These are phyloP conservation scores for Cremastobaeus sp. DNA, from an alignment of 2,888 invertebrate genomes.

Conservation along the genomic window DNA sequence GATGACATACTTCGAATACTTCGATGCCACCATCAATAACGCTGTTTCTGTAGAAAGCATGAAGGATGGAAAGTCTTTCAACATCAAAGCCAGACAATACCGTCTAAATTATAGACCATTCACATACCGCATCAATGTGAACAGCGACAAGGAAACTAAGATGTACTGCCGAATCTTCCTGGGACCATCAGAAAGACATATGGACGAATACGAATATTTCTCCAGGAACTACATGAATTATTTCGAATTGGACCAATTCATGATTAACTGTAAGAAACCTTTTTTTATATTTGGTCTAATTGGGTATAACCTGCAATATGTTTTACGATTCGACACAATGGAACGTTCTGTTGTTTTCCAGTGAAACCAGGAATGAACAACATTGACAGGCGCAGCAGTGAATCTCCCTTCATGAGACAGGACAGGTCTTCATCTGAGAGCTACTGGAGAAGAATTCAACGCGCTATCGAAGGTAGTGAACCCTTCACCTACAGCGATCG, in stretches of 20 bases:
- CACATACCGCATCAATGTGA: constrained; percentile 82
- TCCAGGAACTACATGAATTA: constrained; percentile 79
- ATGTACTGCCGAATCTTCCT: constrained; percentile 83
- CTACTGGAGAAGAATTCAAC: constrained; percentile 71
- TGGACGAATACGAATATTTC: constrained; percentile 80
- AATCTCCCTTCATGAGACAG: constrained; percentile 68
- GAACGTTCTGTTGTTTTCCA: too few relatives aligned
- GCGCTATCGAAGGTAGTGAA: constrained; percentile 71
- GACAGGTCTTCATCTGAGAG: constrained; percentile 67
- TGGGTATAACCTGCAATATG: too few relatives aligned
- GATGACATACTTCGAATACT: constrained; percentile 84
- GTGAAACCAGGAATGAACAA: constrained; percentile 73
- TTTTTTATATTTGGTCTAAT: not conserved
- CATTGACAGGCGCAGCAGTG: constrained; percentile 70
- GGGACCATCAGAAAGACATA: constrained; percentile 84
- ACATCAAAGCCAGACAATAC: constrained; percentile 82
- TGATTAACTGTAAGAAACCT: constrained; percentile 78
- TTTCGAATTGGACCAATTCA: constrained; percentile 82
- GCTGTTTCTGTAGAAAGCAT: constrained; percentile 79
- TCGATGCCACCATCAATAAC: constrained; percentile 83
- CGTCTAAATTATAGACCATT: constrained; percentile 86
- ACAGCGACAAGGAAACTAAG: constrained; percentile 82
- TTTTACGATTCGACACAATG: too few relatives aligned
- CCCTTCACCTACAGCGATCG: constrained; percentile 72
- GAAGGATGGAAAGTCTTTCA: constrained; percentile 78